Conservation (phyloP, 2,797 vertebrate species). For the Macroramphosus scolopax region DNA sequence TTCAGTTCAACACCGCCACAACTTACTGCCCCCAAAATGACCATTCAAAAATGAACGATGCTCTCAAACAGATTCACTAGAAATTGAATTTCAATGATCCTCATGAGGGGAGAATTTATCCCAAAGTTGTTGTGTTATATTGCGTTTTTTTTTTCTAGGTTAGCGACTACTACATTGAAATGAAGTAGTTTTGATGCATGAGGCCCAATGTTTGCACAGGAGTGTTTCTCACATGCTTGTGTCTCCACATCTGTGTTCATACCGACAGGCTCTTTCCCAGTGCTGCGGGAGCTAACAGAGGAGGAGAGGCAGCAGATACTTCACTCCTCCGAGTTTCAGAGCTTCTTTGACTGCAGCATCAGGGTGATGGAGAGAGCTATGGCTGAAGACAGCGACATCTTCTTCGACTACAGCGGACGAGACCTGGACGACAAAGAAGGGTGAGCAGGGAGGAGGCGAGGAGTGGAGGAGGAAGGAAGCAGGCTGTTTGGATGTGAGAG, state of each 20-base stretch:
- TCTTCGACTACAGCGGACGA: slow-evolving; percentile 93
- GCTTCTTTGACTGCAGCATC: slow-evolving; percentile 95
- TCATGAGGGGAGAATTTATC: too few species aligned
- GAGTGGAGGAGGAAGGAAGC: slow-evolving; percentile 3
- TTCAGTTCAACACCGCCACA: too few species aligned
- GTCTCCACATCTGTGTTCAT: background rate
- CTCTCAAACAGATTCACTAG: too few species aligned
- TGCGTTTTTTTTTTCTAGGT: too few species aligned
- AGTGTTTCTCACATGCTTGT: background rate
- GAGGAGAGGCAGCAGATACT: slow-evolving; percentile 96
- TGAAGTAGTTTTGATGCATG: too few species aligned
- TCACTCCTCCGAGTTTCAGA: slow-evolving; percentile 95
- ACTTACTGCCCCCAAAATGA: too few species aligned
- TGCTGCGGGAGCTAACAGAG: slow-evolving; percentile 87
- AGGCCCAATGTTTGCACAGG: too few species aligned
- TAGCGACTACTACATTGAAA: too few species aligned
- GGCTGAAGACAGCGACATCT: slow-evolving; percentile 91
- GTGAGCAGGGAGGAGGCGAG: slow-evolving; percentile 65
- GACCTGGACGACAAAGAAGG: slow-evolving; percentile 94
- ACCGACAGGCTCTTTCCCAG: slow-evolving; percentile 45
- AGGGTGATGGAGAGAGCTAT: slow-evolving; percentile 93
- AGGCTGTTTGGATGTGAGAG: slow-evolving; percentile 29
- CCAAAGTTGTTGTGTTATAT: too few species aligned
- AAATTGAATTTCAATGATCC: too few species aligned
- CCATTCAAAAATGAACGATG: too few species aligned